Evolutionary conservation across 2,797 vertebrate genomes (phyloP), one percentile per base, ranked within the genome.

Genomic region (Pipistrellus pygmaeus): DNA sequence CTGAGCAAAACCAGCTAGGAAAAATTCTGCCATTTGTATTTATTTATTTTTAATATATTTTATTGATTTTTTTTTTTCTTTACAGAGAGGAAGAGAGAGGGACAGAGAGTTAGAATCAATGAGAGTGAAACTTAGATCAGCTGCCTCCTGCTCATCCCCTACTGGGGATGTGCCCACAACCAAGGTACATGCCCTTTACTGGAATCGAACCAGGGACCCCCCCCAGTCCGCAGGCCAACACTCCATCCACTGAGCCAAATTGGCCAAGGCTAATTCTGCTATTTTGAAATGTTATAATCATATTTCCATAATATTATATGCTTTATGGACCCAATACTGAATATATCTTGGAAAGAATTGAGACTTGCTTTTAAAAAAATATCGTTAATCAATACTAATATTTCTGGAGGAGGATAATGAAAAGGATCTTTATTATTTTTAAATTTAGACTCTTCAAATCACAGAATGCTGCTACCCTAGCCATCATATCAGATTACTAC

Each of bases 341-440:
- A 35, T 51, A n/a, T 48, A 51, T 62, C 55, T 92, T 78, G 2
- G 8, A 76, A 90, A 82, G 8, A 93, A 95, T 21, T 48, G 72
- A 89, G 20, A 68, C 8, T 64, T 51, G 2, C 51, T 87, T 64
- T 57, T 4, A 11, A 76, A 73, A 27, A 75, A 38, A n/a, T 53
- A 60, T 32, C 75, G 35, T 9, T 68, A 51, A 4, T 32, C 78
- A 89, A 72, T 46, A 83, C n/a, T 90, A 85, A 35, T 78, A 85
- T 93, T 90, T 92, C 46, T 8, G 9, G 7, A 35, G 55, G 76
- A 71, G 17, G 10, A 69, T 53, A 25, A 77, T 83, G 41, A 30
- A 88, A 96, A 90, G 1, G 1, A 94, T 55, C 48, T 88, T 27
- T 57, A 64, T 75, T 75, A 9, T 64, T 82, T 88, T 82, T 78